Evolutionary conservation across 92 coral and sea anemone species (phyloP), one percentile per base, ranked within the genome.

Genomic region (Porites evermanni): DNA sequence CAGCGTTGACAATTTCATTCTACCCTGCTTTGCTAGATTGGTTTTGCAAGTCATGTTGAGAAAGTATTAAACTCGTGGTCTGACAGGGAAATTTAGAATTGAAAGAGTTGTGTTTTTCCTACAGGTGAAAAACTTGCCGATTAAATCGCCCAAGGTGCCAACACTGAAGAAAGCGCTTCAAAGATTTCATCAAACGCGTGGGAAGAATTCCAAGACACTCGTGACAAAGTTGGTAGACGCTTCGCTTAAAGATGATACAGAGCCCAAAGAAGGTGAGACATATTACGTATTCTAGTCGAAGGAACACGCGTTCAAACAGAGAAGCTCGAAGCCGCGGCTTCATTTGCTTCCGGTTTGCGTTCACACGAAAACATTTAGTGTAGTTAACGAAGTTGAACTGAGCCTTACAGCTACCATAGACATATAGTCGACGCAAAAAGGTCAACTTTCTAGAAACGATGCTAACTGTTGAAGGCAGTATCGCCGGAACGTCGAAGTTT

Each of bases 111-210:
- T 12, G 13, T 59, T 44, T 66, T 58, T 61, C 53, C 84, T 89
- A 18, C 80, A 90, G 93, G 94, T 94, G 70, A 87, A 78, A 64
- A 97, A 95, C 70, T 89, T 97, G 68, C 99, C 99, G 66, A 95
- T 97, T 91, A 86, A 93, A 84, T 97, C 99, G 1, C 99, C 99
- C 21, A 97, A 97, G 68, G 93, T 97, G 20, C 89, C 91, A 64
- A 95, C 97, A 23, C 81, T 97, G 12, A 90, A 93, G 75, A 91
- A 88, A 54, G 99, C 93, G 29, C 84, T 97, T 82, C 87, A 88
- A 82, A 97, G 88, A 61, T 97, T 95, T 75, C 97, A 97, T 66
- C 91, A 92, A 83, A 90, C 78, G 64, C 97, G 77, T 78, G 86
- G 86, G 50, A 91, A 88, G 74, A 86, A 64, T 85, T 64, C 86